These are phyloP conservation scores for Erpobdella octoculata DNA, from an alignment of 2,888 invertebrate species.

Conservation along the genomic window DNA sequence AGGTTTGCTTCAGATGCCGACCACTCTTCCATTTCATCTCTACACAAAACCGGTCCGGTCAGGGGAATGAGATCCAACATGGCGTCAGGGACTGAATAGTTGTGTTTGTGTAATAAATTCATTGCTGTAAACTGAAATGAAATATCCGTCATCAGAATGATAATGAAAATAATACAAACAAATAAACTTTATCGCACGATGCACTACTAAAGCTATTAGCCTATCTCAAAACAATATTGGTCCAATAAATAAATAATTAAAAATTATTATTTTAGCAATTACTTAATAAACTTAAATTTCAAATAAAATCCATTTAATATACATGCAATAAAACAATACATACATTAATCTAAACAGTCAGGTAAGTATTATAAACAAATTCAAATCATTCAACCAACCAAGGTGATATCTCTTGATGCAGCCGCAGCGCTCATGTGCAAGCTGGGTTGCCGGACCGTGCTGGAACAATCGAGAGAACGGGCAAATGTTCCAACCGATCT, in stretches of 20 bases:
- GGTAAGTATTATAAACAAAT: background rate
- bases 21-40: slow-evolving; percentile 99
- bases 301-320: background rate
- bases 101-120: slow-evolving; percentile 87
- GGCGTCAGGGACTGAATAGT: slow-evolving; percentile 81
- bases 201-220: no score
- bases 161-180: background rate
- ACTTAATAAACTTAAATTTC: no score
- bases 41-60: slow-evolving; percentile 79
- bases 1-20: slow-evolving; percentile 96
- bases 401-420: slow-evolving; percentile 92
- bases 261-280: no score
- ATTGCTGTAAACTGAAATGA: slow-evolving; percentile 84
- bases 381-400: slow-evolving; percentile 38
- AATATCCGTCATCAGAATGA: background rate
- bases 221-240: no score
- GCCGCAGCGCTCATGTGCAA: slow-evolving; percentile 99
- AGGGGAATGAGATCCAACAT: slow-evolving; percentile 86
- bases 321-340: background rate
- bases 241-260: no score
- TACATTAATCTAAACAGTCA: background rate
- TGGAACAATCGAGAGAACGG: slow-evolving; percentile 92
- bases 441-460: slow-evolving; percentile 93
- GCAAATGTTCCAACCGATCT: slow-evolving; percentile 94
- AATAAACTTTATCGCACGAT: no score